Conservation (phyloP, 2,113 vertebrate species). For the Pongo pygmaeus region DNA sequence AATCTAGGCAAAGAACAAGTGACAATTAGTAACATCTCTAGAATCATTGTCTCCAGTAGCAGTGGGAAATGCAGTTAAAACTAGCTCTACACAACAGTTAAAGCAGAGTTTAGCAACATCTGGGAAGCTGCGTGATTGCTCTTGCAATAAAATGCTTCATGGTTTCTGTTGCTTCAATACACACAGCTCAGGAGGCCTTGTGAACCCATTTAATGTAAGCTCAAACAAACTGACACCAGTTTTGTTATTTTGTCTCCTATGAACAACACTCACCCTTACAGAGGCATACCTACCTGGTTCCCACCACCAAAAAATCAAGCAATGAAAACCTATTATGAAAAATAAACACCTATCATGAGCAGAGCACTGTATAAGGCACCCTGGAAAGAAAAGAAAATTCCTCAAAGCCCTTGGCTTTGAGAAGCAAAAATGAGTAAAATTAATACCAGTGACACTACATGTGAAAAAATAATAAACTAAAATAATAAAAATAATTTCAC, state of each 20-base stretch:
- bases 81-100: neutral
- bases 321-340: neutral
- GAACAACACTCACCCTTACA: neutral
- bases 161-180: neutral
- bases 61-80: neutral
- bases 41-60: neutral
- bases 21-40: neutral
- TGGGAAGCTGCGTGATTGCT: neutral
- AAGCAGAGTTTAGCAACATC: neutral
- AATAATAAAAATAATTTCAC: neutral
- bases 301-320: neutral
- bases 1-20: neutral
- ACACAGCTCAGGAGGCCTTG: neutral
- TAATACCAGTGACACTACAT: neutral
- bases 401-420: neutral
- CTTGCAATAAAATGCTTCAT: neutral
- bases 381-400: neutral
- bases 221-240: neutral
- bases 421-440: constrained; percentile 31
- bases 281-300: neutral
- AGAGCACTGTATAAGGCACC: neutral
- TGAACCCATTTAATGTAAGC: neutral
- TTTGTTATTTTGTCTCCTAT: neutral
- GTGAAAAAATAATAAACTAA: neutral
- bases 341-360: neutral